Conservation (phyloP, 2,113 vertebrate genomes). For the Peucedramus taeniatus region DNA sequence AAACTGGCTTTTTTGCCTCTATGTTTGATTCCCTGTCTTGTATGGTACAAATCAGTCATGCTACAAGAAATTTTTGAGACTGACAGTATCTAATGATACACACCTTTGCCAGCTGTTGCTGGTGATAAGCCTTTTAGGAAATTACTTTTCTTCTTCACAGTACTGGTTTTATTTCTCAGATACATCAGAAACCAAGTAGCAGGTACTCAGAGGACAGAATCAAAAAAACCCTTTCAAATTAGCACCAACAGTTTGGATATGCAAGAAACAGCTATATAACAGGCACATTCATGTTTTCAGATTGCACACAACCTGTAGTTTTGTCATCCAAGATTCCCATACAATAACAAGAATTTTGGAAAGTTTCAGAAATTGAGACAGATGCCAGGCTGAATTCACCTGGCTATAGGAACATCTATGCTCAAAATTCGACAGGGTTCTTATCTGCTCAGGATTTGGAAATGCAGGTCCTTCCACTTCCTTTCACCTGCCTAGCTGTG, state of each 20-base stretch:
- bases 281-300: rapidly evolving
- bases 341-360: not conserved
- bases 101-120: not conserved
- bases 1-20: not conserved
- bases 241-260: not conserved
- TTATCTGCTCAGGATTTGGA: not conserved
- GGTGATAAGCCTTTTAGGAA: not conserved
- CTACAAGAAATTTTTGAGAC: not conserved
- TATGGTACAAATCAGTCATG: not conserved
- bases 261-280: not conserved
- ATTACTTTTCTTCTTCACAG: not conserved
- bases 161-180: not conserved
- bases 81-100: not conserved
- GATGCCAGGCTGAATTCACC: not conserved
- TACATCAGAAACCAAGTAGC: not conserved
- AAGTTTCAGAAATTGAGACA: not conserved
- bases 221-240: not conserved
- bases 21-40: not conserved
- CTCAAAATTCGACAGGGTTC: not conserved
- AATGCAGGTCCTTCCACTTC: not conserved
- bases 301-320: not conserved
- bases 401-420: not conserved
- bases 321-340: not conserved
- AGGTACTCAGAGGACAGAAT: not conserved
- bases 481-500: not conserved